Conservation (phyloP, 2,113 vertebrate species). For the Climacteris rufus region DNA sequence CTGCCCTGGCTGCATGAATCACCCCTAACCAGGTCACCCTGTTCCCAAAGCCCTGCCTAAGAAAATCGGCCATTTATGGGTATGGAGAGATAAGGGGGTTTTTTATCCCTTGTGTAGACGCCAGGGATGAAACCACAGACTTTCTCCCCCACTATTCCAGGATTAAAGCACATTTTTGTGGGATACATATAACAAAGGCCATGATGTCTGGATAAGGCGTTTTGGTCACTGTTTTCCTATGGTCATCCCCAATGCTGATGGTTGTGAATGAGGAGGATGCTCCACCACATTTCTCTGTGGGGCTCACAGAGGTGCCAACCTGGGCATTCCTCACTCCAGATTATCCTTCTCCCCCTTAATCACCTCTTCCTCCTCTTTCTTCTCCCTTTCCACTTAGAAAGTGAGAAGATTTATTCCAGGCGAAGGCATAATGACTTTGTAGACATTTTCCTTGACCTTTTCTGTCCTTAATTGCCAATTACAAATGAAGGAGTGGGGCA, state of each 20-base stretch:
- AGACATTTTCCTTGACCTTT: background rate
- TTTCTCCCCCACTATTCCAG: background rate
- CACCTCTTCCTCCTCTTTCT: background rate
- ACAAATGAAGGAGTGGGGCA: fast-evolving
- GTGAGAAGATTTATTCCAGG: background rate
- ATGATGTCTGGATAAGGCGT: background rate
- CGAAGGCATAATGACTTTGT: background rate
- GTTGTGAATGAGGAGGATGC: background rate
- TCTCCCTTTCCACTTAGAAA: background rate
- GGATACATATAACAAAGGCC: background rate
- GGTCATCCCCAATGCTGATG: background rate
- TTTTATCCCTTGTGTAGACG: background rate
- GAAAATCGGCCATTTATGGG: background rate
- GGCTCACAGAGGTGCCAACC: background rate
- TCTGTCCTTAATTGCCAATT: background rate
- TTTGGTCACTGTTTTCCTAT: background rate
- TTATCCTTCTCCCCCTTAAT: background rate
- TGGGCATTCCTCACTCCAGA: background rate
- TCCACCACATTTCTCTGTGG: fast-evolving
- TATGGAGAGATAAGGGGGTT: background rate
- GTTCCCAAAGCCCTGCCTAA: background rate
- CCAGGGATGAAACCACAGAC: background rate
- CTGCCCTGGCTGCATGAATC: background rate
- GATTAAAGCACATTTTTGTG: background rate
- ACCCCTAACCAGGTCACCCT: background rate